Percentiles rank a stretch among this genome's conserved stretches.
These are phyloP conservation scores for Cyanoderma ruficeps DNA, from an alignment of 2,113 vertebrate genomes.

Conservation along the genomic window DNA sequence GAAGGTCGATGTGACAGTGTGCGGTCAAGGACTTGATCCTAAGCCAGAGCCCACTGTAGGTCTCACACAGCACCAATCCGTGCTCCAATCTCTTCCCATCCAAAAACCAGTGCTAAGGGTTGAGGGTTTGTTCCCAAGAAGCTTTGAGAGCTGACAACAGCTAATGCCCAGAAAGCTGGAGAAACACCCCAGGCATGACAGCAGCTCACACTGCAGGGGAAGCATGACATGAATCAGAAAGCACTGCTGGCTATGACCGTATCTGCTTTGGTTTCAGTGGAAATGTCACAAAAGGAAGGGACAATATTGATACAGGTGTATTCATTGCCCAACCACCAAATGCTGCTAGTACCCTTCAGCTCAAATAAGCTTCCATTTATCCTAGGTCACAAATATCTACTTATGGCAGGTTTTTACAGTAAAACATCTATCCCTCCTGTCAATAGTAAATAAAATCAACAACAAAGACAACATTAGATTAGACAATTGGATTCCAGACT, in stretches of 20 bases:
- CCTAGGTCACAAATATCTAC: neutral
- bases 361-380: neutral
- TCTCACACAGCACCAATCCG: neutral
- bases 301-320: neutral
- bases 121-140: neutral
- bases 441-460: neutral
- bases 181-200: rapidly evolving
- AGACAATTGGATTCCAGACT: neutral
- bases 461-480: neutral
- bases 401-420: neutral
- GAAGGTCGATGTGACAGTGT: rapidly evolving
- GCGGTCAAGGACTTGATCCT: neutral
- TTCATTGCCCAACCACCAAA: neutral
- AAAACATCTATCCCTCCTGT: neutral
- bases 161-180: neutral
- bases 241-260: rapidly evolving
- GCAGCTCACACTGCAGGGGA: neutral
- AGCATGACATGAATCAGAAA: neutral
- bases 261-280: neutral
- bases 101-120: neutral
- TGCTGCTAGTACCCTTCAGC: neutral
- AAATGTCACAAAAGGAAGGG: neutral
- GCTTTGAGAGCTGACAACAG: neutral
- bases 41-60: neutral
- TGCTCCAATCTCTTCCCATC: neutral